These are phyloP conservation scores for Caenorhabditis afra DNA, from an alignment of 2,888 invertebrate genomes.

Conservation along the genomic window DNA sequence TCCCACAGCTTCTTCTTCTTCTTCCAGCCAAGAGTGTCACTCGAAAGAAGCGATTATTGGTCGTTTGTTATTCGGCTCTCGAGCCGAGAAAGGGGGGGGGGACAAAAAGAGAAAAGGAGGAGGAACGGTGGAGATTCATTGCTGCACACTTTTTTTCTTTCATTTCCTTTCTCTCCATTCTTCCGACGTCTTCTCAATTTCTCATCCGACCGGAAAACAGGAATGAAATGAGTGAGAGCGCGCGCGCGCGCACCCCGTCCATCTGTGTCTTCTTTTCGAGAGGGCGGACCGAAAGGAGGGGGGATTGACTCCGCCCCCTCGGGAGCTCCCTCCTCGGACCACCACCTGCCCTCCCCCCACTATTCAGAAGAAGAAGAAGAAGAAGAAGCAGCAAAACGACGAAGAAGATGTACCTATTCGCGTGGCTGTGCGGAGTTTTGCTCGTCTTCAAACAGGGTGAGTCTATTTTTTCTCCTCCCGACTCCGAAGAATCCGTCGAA, in stretches of 20 bases:
- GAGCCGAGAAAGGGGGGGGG: too few relatives aligned
- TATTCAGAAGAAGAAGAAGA: not conserved
- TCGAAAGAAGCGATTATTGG: too few relatives aligned
- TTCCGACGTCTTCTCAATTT: conserved; percentile 18
- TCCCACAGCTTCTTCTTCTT: too few relatives aligned
- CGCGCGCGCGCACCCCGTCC: conserved; percentile 12
- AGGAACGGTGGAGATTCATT: too few relatives aligned
- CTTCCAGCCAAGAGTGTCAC: too few relatives aligned
- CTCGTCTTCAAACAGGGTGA: conserved; percentile 48
- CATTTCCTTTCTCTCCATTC: too few relatives aligned
- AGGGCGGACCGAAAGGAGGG: not conserved
- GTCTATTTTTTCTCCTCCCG: conserved; percentile 16
- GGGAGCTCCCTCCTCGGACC: conserved; percentile 16
- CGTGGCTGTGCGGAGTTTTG: conserved; percentile 40
- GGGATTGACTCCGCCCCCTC: conserved; percentile 35
- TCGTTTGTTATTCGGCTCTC: too few relatives aligned
- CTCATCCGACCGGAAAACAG: conserved; percentile 45
- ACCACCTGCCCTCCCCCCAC: conserved; percentile 24
- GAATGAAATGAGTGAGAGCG: conserved; percentile 43
- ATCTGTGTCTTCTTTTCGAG: conserved; percentile 51
- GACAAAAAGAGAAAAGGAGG: too few relatives aligned
- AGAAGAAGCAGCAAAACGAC: not conserved
- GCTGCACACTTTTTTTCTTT: not conserved
- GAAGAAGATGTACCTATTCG: conserved; percentile 45
- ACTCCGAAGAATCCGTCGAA: too few relatives aligned